phyloP scores from a whole-genome alignment of 92 coral and sea anemone genomes.

The Porites rus region DNA sequence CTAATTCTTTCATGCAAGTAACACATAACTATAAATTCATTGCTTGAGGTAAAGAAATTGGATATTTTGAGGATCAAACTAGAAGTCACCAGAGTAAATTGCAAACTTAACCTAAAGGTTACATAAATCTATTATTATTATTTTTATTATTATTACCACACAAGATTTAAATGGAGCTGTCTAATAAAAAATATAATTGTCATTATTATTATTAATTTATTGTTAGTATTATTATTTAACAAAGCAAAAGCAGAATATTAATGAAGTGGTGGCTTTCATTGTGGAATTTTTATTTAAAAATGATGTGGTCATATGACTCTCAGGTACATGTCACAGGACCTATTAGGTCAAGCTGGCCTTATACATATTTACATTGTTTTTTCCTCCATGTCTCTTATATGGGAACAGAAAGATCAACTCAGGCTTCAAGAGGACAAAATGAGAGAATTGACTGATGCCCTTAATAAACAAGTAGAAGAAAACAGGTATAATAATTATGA shows the following conservation, averaged over 20 bases:
- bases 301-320: not conserved
- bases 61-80: too few relatives aligned
- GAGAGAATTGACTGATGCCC: slow-evolving; percentile 81
- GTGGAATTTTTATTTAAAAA: too few relatives aligned
- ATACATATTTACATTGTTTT: not conserved
- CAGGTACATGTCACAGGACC: not conserved
- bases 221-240: too few relatives aligned
- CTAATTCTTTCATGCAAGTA: too few relatives aligned
- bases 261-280: not conserved
- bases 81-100: too few relatives aligned
- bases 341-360: not conserved
- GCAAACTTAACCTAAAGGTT: too few relatives aligned
- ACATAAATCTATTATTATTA: not conserved
- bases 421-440: slow-evolving; percentile 89
- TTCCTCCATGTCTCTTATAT: not conserved
- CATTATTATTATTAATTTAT: too few relatives aligned
- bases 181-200: not conserved
- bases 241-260: not conserved
- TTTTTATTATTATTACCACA: too few relatives aligned
- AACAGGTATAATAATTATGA: slow-evolving; percentile 63
- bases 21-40: too few relatives aligned
- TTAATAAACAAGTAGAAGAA: slow-evolving; percentile 72
- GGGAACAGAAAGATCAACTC: slow-evolving; percentile 87
- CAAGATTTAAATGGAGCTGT: not conserved
- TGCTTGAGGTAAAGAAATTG: too few relatives aligned